Evolutionary conservation across 2,888 invertebrate species (phyloP), one percentile per base, ranked within the genome.

Genomic region (Eupithecia inturbata): DNA sequence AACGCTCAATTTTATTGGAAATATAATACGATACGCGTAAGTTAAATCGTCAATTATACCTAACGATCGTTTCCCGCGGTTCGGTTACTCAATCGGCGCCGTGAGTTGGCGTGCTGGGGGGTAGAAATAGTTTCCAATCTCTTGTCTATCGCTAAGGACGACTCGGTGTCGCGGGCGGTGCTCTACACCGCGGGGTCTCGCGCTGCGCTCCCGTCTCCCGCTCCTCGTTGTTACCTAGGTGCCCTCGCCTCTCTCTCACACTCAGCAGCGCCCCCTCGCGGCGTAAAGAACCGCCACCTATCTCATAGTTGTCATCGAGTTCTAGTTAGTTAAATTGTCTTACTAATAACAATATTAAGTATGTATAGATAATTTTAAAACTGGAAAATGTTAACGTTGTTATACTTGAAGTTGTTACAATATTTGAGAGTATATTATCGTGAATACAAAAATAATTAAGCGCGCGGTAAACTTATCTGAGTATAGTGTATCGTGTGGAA

Each of bases 391-490:
- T 95, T 95, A 93, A 93, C 85, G 93, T 95, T 95, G 94, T 95
- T 95, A 95, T 95, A 93, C 91, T 76, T 88, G 91, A 94, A 93
- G 91, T 95, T 95, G 95, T 95, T 95, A 94, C 92, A 93, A 93
- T 95, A 94, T 95, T 93, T 95, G 94, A 95, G 94, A 95, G 94
- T 95, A 94, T 95, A 94, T 93, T 91, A 91, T 88, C 88, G 89
- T 87, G 89, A 86, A 90, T 90, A 91, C 91, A 39, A 90, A 88
- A 87, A 87, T 87, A 88, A 88, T 88, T 90, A 91, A 71, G 70
- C 68, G 71, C 67, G 90, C 87, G 89, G 87, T 89, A 85, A 85
- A 86, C 84, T 85, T 82, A 86, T 84, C 88, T 80, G 87, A 84
- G 82, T 83, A 81, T 83, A 86, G 82, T 83, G 84, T 85, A 88